Percentiles rank a stretch among this genome's conserved stretches.
phyloP scores from a whole-genome alignment of 1,140 invertebrate genomes.

The Steinernema khuongi region DNA sequence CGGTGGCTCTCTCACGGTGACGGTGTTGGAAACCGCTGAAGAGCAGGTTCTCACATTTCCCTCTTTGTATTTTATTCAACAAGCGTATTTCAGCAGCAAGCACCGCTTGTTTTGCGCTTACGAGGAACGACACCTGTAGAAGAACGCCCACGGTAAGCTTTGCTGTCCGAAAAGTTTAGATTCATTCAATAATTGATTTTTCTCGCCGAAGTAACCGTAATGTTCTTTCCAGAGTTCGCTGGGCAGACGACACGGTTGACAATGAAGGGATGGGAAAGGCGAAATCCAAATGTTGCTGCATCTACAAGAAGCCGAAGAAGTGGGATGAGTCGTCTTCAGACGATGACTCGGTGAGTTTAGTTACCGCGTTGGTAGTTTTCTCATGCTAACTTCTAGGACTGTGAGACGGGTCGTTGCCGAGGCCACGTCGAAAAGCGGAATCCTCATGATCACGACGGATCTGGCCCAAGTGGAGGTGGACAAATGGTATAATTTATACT shows the following conservation, averaged over 20 bases:
- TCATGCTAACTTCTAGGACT: constrained; percentile 29
- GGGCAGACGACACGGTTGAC: constrained; percentile 18
- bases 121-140: too few relatives aligned
- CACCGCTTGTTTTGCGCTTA: too few relatives aligned
- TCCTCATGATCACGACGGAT: neutral
- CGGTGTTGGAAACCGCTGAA: too few relatives aligned
- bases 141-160: too few relatives aligned
- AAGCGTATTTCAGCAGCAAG: too few relatives aligned
- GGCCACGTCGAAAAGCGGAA: constrained; percentile 22
- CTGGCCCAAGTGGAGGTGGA: neutral
- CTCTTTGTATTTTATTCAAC: too few relatives aligned
- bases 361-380: neutral
- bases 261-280: constrained; percentile 35
- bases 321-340: constrained; percentile 34
- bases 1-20: too few relatives aligned
- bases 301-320: constrained; percentile 41
- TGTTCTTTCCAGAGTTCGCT: neutral
- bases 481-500: neutral
- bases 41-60: too few relatives aligned
- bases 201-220: too few relatives aligned
- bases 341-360: constrained; percentile 23
- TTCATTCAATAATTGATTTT: too few relatives aligned
- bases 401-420: constrained; percentile 26
- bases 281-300: constrained; percentile 40
- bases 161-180: too few relatives aligned